Percentiles rank a stretch among this genome's conserved stretches.
Conservation (phyloP, 2,888 invertebrate species). For the Patella caerulea region DNA sequence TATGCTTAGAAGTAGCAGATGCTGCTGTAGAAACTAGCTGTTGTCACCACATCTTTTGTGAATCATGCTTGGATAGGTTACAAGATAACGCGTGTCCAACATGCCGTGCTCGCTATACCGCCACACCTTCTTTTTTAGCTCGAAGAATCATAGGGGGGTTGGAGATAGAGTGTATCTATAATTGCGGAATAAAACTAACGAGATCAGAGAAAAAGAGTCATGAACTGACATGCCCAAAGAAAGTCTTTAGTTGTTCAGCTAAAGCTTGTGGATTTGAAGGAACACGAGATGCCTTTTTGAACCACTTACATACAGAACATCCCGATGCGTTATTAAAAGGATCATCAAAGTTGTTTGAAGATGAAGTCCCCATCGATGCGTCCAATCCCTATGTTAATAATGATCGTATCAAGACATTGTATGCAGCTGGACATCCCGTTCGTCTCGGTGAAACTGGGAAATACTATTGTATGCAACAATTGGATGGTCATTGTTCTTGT, state of each 20-base stretch:
- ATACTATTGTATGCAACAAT: not conserved
- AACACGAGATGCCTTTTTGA: not conserved
- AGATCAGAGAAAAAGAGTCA: conserved; percentile 8
- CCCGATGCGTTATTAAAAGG: not conserved
- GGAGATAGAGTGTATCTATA: not conserved
- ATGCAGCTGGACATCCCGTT: not conserved
- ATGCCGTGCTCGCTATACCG: not conserved
- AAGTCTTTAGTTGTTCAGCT: not conserved
- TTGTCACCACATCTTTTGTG: not conserved
- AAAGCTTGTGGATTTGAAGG: not conserved
- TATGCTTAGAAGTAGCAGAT: not conserved
- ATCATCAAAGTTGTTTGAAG: not conserved
- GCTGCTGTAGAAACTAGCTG: not conserved
- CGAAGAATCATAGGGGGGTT: not conserved
- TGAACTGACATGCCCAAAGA: not conserved
- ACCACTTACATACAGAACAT: not conserved
- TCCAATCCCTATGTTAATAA: not conserved
- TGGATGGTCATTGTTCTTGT: not conserved
- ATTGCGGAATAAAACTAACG: not conserved
- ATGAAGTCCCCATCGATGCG: not conserved
- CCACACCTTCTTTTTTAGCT: not conserved
- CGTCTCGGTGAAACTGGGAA: not conserved
- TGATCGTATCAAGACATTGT: not conserved
- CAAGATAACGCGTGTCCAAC: not conserved
- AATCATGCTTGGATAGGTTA: not conserved